These are phyloP conservation scores for Drosophila eohydei DNA, from an alignment of 2,888 invertebrate genomes.

Conservation along the genomic window DNA sequence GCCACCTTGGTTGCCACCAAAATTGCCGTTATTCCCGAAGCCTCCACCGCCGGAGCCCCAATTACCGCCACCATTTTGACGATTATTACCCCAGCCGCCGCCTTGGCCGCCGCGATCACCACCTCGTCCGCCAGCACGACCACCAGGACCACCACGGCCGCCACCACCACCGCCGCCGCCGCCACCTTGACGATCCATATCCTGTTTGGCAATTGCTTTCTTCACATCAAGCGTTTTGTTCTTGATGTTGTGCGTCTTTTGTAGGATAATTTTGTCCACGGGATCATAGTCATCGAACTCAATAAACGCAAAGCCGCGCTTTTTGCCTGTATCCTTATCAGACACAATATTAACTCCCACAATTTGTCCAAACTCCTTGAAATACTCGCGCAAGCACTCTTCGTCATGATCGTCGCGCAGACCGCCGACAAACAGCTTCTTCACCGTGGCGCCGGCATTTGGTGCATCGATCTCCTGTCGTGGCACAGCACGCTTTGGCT, in stretches of 20 bases:
- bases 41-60: constrained; percentile 79
- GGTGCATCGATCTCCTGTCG: constrained; percentile 95
- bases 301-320: constrained; percentile 97
- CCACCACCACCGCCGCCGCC: constrained; percentile 86
- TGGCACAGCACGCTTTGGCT: constrained; percentile 98
- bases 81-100: constrained; percentile 78
- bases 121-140: constrained; percentile 85
- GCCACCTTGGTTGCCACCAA: constrained; percentile 83
- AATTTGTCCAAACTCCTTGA: constrained; percentile 92
- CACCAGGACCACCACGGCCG: constrained; percentile 71
- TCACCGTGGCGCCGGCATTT: constrained; percentile 96
- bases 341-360: constrained; percentile 95
- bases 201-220: constrained; percentile 95
- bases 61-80: constrained; percentile 86
- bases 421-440: constrained; percentile 97
- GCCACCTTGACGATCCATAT: constrained; percentile 89
- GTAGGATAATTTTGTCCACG: constrained; percentile 94
- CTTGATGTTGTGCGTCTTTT: constrained; percentile 92
- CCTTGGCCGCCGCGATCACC: constrained; percentile 85
- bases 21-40: constrained; percentile 71
- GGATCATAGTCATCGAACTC: constrained; percentile 99
- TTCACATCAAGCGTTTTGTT: constrained; percentile 95
- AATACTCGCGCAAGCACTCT: constrained; percentile 93
- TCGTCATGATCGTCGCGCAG: constrained; percentile 96
- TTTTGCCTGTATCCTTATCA: constrained; percentile 96